Conservation (phyloP, 2,797 vertebrate species). For the Ctenopoma multispine region DNA sequence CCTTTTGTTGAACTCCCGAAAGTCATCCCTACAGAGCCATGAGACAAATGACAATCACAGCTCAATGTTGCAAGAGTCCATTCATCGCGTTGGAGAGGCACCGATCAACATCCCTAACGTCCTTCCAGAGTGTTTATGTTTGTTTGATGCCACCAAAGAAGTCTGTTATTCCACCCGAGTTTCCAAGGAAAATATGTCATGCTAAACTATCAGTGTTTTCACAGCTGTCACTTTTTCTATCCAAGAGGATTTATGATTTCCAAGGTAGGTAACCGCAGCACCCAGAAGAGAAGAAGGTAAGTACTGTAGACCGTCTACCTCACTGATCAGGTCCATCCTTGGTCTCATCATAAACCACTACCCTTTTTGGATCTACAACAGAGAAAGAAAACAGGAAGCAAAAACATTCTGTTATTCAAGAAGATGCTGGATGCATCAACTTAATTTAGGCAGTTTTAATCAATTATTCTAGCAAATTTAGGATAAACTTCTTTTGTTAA, state of each 20-base stretch:
- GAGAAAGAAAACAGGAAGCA: neutral
- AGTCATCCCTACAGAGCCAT: conserved; percentile 60
- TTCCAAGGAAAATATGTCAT: conserved; percentile 67
- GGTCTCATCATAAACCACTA: conserved; percentile 81
- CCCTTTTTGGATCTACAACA: conserved; percentile 82
- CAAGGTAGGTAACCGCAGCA: conserved; percentile 72
- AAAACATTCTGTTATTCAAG: neutral
- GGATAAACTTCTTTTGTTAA: neutral
- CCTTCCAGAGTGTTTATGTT: conserved; percentile 45
- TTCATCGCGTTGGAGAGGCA: conserved; percentile 71
- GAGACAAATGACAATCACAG: conserved; percentile 60
- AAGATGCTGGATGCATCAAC: too few species aligned
- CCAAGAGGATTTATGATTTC: conserved; percentile 63
- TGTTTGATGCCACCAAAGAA: conserved; percentile 58
- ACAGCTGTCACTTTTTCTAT: conserved; percentile 78
- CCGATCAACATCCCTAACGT: conserved; percentile 55
- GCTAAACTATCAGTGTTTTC: conserved; percentile 75
- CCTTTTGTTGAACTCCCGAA: conserved; percentile 62
- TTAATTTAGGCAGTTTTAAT: neutral
- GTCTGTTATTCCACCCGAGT: conserved; percentile 62
- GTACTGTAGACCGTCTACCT: conserved; percentile 70
- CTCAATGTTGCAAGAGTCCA: conserved; percentile 61
- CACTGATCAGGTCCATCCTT: conserved; percentile 81
- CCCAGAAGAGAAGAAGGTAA: conserved; percentile 64
- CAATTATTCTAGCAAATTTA: neutral